Evolutionary conservation across 1,140 invertebrate species (phyloP), one percentile per base, ranked within the genome.

Genomic region (Drosophila nannoptera): DNA sequence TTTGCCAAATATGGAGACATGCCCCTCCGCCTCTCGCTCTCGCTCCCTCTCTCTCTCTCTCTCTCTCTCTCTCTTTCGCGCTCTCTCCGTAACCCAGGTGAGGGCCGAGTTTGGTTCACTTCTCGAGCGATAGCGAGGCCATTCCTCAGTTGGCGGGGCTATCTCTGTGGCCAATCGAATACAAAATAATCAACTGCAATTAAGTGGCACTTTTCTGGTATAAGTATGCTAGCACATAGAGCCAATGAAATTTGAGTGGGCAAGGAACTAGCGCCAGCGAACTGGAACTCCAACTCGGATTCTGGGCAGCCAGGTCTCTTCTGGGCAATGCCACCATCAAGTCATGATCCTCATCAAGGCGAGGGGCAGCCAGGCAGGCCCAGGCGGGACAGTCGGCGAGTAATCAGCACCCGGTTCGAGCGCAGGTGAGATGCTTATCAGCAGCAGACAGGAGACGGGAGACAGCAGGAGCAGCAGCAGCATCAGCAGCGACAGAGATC

Each of bases 181-280:
- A 50, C 46, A 66, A 70, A 66, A 66, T 70, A 65, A 66, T 66
- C 54, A 66, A 66, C 16, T 59, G 35, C 55, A 66, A 70, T 66
- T 52, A 70, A 70, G 68, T 66, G 33, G 14, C 54, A 12, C 49
- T 59, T 59, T 69, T 68, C 68, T 35, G 59, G 46, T 56, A 81
- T 70, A 22, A 22, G 22, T 22, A 80, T 43, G 9, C 40, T 12
- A 81, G 73, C 81, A 81, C 7, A 83, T 60, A 64, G 40, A 54
- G 54, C 78, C 76, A 77, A 84, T 83, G 81, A 81, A 81, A 81
- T 84, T 83, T 68, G 73, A 83, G 78, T 65, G 70, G 53, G 62
- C 43, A 56, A 53, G 8, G 9, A 56, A 56, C 77, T 52, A 73
- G 59, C 63, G 46, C 40, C 63, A 66, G 32, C 35, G 32, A 53